These are phyloP conservation scores for Tenthredo notha DNA, from an alignment of 2,888 invertebrate genomes.

Conservation along the genomic window DNA sequence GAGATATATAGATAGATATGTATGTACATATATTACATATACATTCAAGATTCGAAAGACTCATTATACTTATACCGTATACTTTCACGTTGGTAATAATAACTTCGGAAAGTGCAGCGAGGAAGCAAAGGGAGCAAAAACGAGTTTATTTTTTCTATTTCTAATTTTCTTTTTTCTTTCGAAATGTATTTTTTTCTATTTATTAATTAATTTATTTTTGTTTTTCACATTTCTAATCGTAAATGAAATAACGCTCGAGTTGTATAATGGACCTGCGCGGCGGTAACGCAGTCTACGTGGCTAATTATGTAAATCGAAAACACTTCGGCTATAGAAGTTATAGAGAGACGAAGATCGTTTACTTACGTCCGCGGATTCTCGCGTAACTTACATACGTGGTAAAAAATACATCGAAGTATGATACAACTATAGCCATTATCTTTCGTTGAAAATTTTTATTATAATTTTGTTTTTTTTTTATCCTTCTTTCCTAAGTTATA, in stretches of 20 bases:
- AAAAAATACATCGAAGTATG: no score
- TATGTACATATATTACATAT: background rate
- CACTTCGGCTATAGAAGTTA: constrained; percentile 53
- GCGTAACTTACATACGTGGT: no score
- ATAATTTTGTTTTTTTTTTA: no score
- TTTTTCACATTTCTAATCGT: background rate
- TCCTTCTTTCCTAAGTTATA: no score
- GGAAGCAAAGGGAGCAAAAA: background rate
- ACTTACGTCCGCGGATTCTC: background rate
- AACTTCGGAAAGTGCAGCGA: background rate
- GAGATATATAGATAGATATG: background rate
- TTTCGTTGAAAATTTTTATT: no score
- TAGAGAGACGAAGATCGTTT: background rate
- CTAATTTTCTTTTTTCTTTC: background rate
- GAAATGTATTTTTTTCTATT: background rate
- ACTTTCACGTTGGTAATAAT: constrained; percentile 3
- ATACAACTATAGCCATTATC: no score
- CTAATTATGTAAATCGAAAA: constrained; percentile 55
- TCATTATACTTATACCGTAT: constrained; percentile 3
- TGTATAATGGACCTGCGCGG: constrained; percentile 8
- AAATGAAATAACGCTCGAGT: background rate
- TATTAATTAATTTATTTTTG: background rate
- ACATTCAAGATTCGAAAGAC: background rate
- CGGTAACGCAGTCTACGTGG: constrained; percentile 30
- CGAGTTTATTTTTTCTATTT: background rate